A percentile compares a stretch with the other conserved stretches of the same genome.
Conservation (phyloP, 2,888 invertebrate genomes). For the Xestia rhomboidea region DNA sequence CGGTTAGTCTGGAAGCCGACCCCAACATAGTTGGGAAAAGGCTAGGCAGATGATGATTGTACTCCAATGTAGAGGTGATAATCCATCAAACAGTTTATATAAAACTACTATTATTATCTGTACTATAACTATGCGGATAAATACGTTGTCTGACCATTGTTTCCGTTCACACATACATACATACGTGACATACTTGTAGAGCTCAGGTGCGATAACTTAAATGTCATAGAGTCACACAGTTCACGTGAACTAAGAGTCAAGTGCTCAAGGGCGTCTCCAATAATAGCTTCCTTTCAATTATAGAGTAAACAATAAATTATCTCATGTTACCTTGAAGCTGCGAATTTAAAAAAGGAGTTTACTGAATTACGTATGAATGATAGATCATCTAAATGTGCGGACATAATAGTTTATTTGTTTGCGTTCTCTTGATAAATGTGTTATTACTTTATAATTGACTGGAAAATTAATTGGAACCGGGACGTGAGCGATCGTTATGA, state of each 20-base stretch:
- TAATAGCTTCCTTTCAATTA: conserved; percentile 63
- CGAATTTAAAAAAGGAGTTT: conserved; percentile 25
- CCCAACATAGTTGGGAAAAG: too few relatives aligned
- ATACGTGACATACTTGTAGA: conserved; percentile 36
- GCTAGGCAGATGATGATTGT: too few relatives aligned
- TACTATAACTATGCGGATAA: neutral
- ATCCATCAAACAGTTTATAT: neutral
- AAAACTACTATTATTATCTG: neutral
- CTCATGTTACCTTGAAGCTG: conserved; percentile 51
- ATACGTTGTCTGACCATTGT: conserved; percentile 21
- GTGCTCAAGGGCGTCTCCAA: conserved; percentile 54
- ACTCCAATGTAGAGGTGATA: neutral
- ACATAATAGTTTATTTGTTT: conserved; percentile 15
- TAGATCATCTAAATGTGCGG: conserved; percentile 14
- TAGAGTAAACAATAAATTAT: conserved; percentile 52
- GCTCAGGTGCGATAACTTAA: conserved; percentile 41
- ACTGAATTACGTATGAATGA: conserved; percentile 28
- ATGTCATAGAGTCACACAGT: conserved; percentile 54
- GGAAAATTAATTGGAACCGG: conserved; percentile 42
- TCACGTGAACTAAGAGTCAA: conserved; percentile 53
- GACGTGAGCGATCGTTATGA: conserved; percentile 27
- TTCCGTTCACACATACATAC: conserved; percentile 22
- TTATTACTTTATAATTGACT: conserved; percentile 33
- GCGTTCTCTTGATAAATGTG: conserved; percentile 9
- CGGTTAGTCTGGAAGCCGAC: too few relatives aligned